phyloP scores from a whole-genome alignment of 2,888 invertebrate species.

The Tachina lurida region DNA sequence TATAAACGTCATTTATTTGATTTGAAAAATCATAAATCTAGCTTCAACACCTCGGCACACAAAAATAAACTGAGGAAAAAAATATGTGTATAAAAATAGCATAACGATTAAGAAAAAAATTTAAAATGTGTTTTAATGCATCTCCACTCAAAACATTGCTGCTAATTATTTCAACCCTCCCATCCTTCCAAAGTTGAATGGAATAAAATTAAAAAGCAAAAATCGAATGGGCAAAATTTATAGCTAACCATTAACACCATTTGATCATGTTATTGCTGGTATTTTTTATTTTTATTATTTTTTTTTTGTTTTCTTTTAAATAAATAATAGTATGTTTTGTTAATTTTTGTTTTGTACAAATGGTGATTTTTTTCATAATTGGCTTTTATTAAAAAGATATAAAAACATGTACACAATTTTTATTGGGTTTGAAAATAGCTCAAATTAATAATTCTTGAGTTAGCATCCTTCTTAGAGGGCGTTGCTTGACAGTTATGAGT shows the following conservation, averaged over 20 bases:
- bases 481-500: too few relatives aligned
- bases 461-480: too few relatives aligned
- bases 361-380: constrained; percentile 8
- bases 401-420: too few relatives aligned
- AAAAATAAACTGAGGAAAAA: background rate
- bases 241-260: constrained; percentile 74
- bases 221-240: constrained; percentile 68
- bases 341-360: background rate
- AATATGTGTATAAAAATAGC: constrained; percentile 28
- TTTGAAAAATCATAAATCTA: constrained; percentile 60
- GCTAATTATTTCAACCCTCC: background rate
- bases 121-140: background rate
- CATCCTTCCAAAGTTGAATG: background rate
- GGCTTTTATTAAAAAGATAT: background rate
- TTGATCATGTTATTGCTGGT: constrained; percentile 61
- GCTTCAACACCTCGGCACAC: constrained; percentile 44
- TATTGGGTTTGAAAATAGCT: too few relatives aligned
- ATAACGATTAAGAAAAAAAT: constrained; percentile 15
- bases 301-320: constrained; percentile 9
- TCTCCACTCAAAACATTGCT: background rate
- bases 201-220: background rate
- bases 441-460: too few relatives aligned
- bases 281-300: too few relatives aligned
- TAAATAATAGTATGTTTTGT: constrained; percentile 18
- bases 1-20: constrained; percentile 57